Base-by-base conservation (phyloP, 2,888 invertebrate genomes). In the Bombylius discolor region DNA sequence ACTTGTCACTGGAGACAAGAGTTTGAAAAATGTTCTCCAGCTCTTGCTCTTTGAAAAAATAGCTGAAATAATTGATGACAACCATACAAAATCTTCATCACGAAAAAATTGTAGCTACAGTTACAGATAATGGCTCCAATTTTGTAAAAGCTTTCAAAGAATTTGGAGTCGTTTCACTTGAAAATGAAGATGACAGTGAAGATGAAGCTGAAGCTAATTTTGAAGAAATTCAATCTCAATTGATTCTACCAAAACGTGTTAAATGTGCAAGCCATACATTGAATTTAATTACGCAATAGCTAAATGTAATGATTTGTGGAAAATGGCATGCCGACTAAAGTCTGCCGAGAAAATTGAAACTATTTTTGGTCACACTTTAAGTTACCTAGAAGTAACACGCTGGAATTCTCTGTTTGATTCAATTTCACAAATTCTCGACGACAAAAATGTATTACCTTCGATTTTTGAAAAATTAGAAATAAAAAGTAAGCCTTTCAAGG, bases 21-120 rank as follows among this genome's bases (percentile, higher is more conserved):
- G 58, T 46, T 60, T 61, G 14, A 34, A 61, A 54, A 55, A 53
- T 47, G 59, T 33, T 59, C 59, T 42, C 61, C 50, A 54, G 59
- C 63, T n/a, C 34, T 65, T 46, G 60, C 63, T 36, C 64, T 64
- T 51, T n/a, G n/a, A n/a, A n/a, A n/a, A n/a, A n/a, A n/a, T n/a
- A n/a, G n/a, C n/a, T n/a, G n/a, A n/a, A n/a, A n/a, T n/a, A n/a
- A n/a, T n/a, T n/a, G n/a, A n/a, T n/a, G n/a, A n/a, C n/a, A n/a
- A n/a, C n/a, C n/a, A n/a, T n/a, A n/a, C n/a, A n/a, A n/a, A n/a
- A n/a, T n/a, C n/a, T n/a, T n/a, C n/a, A n/a, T n/a, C n/a, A n/a
- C n/a, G n/a, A 61, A 55, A 56, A 58, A 62, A 56, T 44, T 44
- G 11, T 23, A 3, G 1, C 1, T 23, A 23, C 23, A 23, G 23